Percentiles rank a stretch among this genome's conserved stretches.
phyloP scores from a whole-genome alignment of 2,797 vertebrate genomes.

The Artibeus jamaicensis region DNA sequence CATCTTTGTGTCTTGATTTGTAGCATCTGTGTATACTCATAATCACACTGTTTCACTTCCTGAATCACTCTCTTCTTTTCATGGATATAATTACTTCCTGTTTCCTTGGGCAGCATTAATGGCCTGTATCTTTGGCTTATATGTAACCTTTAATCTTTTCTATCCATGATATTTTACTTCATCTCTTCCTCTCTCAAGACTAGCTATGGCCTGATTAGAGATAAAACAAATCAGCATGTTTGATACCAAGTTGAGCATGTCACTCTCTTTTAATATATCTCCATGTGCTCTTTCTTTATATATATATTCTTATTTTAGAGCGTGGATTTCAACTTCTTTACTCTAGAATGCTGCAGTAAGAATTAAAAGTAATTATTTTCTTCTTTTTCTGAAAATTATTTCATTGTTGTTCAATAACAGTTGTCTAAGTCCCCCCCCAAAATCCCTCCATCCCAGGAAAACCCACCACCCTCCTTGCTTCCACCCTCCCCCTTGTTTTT shows the following conservation, averaged over 20 bases:
- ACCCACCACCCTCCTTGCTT: too few species aligned
- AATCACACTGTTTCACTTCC: neutral
- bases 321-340: too few species aligned
- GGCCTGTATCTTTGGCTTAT: neutral
- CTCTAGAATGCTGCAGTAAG: too few species aligned
- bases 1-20: neutral
- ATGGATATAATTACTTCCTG: neutral
- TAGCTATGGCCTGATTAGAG: neutral
- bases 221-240: neutral
- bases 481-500: too few species aligned
- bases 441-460: too few species aligned
- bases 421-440: too few species aligned
- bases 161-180: neutral
- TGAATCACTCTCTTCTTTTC: neutral
- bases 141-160: neutral
- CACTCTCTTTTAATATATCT: neutral
- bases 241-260: neutral
- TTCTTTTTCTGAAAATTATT: too few species aligned
- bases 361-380: too few species aligned
- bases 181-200: neutral
- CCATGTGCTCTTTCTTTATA: neutral
- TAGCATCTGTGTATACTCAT: neutral
- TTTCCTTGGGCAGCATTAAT: neutral
- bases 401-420: too few species aligned
- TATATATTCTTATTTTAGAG: too few species aligned